Conservation (phyloP, 1,140 invertebrate genomes). For the Nilaparvata lugens region DNA sequence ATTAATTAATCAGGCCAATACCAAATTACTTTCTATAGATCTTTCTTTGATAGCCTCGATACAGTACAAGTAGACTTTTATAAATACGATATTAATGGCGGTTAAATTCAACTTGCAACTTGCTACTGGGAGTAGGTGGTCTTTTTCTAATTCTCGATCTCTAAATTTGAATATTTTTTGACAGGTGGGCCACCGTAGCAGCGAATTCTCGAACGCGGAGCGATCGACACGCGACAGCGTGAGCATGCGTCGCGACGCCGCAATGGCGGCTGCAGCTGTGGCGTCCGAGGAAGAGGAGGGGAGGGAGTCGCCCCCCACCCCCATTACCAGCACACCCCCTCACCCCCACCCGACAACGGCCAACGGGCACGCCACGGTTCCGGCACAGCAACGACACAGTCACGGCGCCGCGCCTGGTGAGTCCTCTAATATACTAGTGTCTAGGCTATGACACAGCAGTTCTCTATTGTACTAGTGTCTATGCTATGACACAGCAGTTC, state of each 20-base stretch:
- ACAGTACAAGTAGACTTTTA: too few species aligned
- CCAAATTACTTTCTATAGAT: too few species aligned
- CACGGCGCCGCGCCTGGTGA: conserved; percentile 21
- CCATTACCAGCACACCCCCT: neutral
- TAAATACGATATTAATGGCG: too few species aligned
- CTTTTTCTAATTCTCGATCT: too few species aligned
- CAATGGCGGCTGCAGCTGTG: conserved; percentile 28
- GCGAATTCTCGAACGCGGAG: conserved; percentile 59
- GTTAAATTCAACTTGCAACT: too few species aligned
- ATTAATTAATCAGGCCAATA: too few species aligned
- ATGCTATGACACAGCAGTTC: too few species aligned
- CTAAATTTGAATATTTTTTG: conserved; percentile 16
- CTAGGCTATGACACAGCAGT: conserved; percentile 15
- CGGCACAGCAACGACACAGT: neutral
- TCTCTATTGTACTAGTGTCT: too few species aligned
- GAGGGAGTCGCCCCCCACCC: conserved; percentile 2
- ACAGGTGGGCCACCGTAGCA: conserved; percentile 61
- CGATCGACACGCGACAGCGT: conserved; percentile 38
- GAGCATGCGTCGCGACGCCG: conserved; percentile 42
- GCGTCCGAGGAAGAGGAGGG: neutral
- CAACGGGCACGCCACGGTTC: conserved; percentile 16
- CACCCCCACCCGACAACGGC: conserved; percentile 1
- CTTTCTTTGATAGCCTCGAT: too few species aligned
- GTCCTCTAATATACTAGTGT: conserved; percentile 8
- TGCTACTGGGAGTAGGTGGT: too few species aligned